A percentile compares a stretch with the other conserved stretches of the same genome.
phyloP scores from a whole-genome alignment of 2,113 vertebrate species.

The Lycaon pictus region DNA sequence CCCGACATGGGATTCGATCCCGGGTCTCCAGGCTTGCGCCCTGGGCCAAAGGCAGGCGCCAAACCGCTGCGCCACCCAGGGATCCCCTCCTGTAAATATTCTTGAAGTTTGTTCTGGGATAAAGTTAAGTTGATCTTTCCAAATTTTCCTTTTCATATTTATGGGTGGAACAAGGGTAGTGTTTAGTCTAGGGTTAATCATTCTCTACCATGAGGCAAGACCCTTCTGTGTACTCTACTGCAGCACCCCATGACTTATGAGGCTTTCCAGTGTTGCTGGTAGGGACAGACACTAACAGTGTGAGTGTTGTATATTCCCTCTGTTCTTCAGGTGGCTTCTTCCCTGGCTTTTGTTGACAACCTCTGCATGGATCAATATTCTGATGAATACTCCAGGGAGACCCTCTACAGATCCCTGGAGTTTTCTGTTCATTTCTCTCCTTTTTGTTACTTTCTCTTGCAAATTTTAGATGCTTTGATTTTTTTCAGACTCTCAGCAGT shows the following conservation, averaged over 20 bases:
- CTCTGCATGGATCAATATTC: not conserved
- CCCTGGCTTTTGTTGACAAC: not conserved
- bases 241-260: not conserved
- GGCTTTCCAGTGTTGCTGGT: not conserved
- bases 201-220: not conserved
- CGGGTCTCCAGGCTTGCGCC: too few relatives aligned
- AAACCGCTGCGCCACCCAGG: too few relatives aligned
- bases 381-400: not conserved
- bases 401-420: not conserved
- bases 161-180: not conserved
- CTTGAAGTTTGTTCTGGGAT: not conserved
- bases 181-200: not conserved
- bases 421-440: not conserved
- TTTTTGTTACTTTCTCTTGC: not conserved
- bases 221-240: not conserved
- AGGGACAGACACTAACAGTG: not conserved
- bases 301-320: not conserved
- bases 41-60: too few relatives aligned
- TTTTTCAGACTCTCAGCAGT: not conserved
- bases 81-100: conserved; percentile 40
- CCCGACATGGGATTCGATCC: too few relatives aligned
- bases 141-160: conserved; percentile 1
- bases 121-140: conserved; percentile 20
- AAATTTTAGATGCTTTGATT: not conserved
- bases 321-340: not conserved